Evolutionary conservation across 1,140 invertebrate species (phyloP), one percentile per base, ranked within the genome.

Genomic region (Philaenus spumarius): DNA sequence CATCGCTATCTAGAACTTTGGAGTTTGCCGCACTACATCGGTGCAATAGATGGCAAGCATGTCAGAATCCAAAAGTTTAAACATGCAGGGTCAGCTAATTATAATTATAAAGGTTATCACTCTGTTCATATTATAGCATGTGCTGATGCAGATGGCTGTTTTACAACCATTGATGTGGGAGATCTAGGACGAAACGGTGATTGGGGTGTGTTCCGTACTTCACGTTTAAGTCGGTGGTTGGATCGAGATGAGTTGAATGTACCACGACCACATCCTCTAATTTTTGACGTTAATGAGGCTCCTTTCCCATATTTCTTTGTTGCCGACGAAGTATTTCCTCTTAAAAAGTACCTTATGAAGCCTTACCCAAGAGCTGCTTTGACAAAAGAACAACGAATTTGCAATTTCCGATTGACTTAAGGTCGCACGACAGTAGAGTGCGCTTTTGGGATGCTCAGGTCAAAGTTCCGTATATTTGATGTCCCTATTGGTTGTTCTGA

Each of bases 21-120:
- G 62, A 64, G 62, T 57, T 65, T 70, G 59, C 67, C 70, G 22
- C 67, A 73, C 66, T 70, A 69, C 59, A 59, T 72, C 30, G 71
- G 71, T 30, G 68, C 72, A 17, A 66, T 77, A 17, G 74, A 77
- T 68, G 73, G 75, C 1, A 74, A 72, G 60, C 71, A 74, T 58
- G 42, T 73, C 22, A 22, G 48, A 26, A 61, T 71, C 15, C 15
- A 65, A 47, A 39, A 54, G 43, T 66, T 63, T 5, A 45, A 43
- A 30, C 48, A 61, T 20, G 48, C 48, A 30, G 65, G 68, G 17
- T 66, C 62, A 6, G 24, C 51, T 3, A 72, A 67, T 65, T 72
- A 55, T 48, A 72, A 73, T 55, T 74, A 74, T 57, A 73, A 73
- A 62, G 63, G 62, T 12, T 66, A 56, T 35, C 58, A 66, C 59